Conservation (phyloP, 2,797 vertebrate genomes). For the Passerculus sandwichensis region DNA sequence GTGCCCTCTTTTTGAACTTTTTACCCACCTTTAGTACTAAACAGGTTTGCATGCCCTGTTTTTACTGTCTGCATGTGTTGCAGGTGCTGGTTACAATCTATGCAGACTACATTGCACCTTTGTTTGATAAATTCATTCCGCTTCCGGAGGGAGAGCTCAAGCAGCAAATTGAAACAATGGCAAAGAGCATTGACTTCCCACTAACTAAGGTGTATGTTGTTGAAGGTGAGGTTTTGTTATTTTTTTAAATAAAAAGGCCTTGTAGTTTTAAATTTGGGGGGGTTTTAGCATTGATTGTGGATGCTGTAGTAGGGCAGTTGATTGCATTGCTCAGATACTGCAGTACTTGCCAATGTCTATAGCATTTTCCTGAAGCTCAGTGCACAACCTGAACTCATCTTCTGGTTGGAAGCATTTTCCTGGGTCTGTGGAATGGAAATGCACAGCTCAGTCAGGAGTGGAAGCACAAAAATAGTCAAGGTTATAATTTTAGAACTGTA, state of each 20-base stretch:
- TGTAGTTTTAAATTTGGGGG: neutral
- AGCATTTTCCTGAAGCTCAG: neutral
- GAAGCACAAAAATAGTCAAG: neutral
- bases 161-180: constrained; percentile 92
- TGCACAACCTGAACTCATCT: neutral
- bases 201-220: constrained; percentile 97
- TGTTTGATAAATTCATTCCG: constrained; percentile 98
- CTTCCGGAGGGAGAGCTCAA: constrained; percentile 95
- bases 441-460: neutral
- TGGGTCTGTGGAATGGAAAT: neutral
- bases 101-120: constrained; percentile 96
- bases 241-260: neutral
- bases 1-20: neutral
- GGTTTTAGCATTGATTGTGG: neutral
- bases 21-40: neutral
- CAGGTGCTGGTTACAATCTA: constrained; percentile 98
- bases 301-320: neutral
- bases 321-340: neutral
- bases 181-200: constrained; percentile 93
- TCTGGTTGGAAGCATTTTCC: neutral
- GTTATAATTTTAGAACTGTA: neutral
- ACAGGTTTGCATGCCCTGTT: neutral
- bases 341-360: neutral
- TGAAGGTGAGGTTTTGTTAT: constrained; percentile 86
- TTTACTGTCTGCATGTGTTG: neutral